Evolutionary conservation across 2,113 vertebrate species (phyloP).

Genomic region (Oreocharis arfaki): DNA sequence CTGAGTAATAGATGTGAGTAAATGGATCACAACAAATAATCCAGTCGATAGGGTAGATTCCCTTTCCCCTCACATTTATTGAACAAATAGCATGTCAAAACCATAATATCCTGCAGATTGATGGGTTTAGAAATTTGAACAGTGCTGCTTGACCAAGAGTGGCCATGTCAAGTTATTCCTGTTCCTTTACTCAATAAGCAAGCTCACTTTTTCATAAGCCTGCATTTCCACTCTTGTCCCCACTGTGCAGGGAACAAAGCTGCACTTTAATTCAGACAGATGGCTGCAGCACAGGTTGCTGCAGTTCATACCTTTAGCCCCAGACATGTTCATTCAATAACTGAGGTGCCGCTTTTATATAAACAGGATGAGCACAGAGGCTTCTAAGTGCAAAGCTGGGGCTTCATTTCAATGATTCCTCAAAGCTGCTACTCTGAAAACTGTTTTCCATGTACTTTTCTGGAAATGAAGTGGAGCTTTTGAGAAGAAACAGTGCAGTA

Average conservation of each 20-base stretch:
- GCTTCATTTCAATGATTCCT: neutral
- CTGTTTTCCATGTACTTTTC: neutral
- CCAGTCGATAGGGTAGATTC: neutral
- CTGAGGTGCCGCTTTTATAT: neutral
- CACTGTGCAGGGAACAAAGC: neutral
- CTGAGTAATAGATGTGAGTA: neutral
- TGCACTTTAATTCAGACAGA: neutral
- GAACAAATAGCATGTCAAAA: neutral
- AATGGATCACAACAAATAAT: conserved; percentile 10
- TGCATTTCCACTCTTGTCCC: neutral
- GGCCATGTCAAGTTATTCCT: neutral
- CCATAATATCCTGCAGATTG: neutral
- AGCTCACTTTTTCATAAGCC: neutral
- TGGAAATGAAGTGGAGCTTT: neutral
- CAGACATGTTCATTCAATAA: neutral
- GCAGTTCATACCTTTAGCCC: neutral
- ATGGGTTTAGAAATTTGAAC: neutral
- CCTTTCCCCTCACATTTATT: neutral
- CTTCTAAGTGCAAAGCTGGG: neutral
- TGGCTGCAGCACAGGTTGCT: neutral
- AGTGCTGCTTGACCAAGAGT: neutral
- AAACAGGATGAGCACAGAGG: neutral
- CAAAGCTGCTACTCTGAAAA: neutral
- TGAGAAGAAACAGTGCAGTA: neutral
- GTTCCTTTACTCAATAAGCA: neutral